Percentiles rank a stretch among this genome's conserved stretches.
These are phyloP conservation scores for Lycia hirtaria DNA, from an alignment of 2,888 invertebrate genomes.

Conservation along the genomic window DNA sequence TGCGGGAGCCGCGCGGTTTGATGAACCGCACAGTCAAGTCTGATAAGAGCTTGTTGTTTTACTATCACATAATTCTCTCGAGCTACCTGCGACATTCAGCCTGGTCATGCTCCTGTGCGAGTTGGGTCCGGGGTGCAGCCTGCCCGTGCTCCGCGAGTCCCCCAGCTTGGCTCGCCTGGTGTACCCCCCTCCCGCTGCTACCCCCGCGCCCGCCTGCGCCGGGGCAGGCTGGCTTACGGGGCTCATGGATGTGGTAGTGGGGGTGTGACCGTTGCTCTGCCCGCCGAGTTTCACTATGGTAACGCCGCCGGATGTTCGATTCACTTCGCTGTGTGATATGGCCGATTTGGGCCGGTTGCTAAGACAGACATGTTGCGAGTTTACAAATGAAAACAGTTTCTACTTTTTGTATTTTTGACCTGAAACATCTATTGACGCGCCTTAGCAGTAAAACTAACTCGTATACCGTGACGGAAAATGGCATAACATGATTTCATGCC, in stretches of 20 bases:
- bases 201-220: conserved; percentile 34
- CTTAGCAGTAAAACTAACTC: too few species aligned
- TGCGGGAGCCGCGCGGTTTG: too few species aligned
- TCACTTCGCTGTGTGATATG: conserved; percentile 84
- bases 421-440: too few species aligned
- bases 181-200: conserved; percentile 69
- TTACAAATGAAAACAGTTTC: too few species aligned
- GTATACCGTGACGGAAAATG: too few species aligned
- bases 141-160: conserved; percentile 91
- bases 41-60: too few species aligned
- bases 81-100: conserved; percentile 89
- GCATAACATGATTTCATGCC: too few species aligned
- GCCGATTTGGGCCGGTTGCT: conserved; percentile 69
- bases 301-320: conserved; percentile 90
- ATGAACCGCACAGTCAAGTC: too few species aligned
- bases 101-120: conserved; percentile 92
- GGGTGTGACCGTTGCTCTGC: conserved; percentile 31
- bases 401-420: too few species aligned
- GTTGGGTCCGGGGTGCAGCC: conserved; percentile 89
- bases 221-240: too few species aligned
- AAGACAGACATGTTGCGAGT: conserved; percentile 25
- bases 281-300: conserved; percentile 92
- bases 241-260: conserved; percentile 32
- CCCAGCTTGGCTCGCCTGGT: conserved; percentile 88
- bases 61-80: too few species aligned